Percentiles rank a stretch among this genome's conserved stretches.
phyloP scores from a whole-genome alignment of 2,113 vertebrate genomes.

The Girardinichthys multiradiatus region DNA sequence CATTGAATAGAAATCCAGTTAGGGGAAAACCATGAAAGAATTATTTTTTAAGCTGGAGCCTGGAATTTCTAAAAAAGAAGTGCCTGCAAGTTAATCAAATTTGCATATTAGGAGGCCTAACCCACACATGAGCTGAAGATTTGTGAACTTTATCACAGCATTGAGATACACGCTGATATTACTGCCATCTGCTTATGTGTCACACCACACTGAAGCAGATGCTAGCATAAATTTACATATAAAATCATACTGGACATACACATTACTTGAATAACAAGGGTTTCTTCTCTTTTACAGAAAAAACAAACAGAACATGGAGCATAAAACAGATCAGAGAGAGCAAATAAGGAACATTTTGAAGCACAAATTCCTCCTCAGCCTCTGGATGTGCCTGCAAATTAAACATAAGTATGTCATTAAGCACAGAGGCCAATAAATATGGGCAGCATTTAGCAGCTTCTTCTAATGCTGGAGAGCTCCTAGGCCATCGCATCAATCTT shows the following conservation, averaged over 20 bases:
- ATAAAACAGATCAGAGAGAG: constrained; percentile 6
- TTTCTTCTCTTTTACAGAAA: not conserved
- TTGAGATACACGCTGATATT: not conserved
- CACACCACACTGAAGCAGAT: constrained; percentile 5
- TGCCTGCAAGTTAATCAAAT: constrained; percentile 3
- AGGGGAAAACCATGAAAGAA: not conserved
- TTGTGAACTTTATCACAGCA: constrained; percentile 1
- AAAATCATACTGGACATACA: constrained; percentile 1
- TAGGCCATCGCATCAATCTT: constrained; percentile 73
- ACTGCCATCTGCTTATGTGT: constrained; percentile 14
- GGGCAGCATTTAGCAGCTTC: constrained; percentile 53
- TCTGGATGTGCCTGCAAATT: constrained; percentile 57
- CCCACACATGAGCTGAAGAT: not conserved
- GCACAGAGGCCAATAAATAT: constrained; percentile 51
- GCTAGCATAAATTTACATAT: constrained; percentile 16
- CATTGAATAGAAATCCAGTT: not conserved
- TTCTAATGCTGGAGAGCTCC: constrained; percentile 48
- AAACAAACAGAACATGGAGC: not conserved
- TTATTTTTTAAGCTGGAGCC: not conserved
- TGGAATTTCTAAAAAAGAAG: not conserved
- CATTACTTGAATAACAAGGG: not conserved
- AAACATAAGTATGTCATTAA: constrained; percentile 63
- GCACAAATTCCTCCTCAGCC: constrained; percentile 39
- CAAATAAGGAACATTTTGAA: not conserved
- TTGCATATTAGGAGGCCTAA: not conserved